phyloP scores from a whole-genome alignment of 2,113 vertebrate species.

The Salvelinus namaycush region DNA sequence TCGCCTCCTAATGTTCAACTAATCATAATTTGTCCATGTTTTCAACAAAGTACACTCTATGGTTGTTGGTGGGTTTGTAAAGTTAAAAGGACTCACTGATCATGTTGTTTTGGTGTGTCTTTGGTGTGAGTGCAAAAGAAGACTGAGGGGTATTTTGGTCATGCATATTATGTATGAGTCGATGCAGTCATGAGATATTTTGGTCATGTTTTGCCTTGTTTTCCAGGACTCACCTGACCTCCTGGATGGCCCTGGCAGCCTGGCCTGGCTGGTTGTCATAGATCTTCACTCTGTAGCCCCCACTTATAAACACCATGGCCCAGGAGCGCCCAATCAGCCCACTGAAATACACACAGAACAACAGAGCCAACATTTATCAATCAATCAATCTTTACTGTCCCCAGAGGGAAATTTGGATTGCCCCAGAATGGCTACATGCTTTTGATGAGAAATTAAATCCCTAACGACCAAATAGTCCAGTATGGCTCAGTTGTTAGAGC shows the following conservation, averaged over 20 bases:
- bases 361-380: not conserved
- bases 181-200: not conserved
- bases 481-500: too few species aligned
- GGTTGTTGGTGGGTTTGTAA: not conserved
- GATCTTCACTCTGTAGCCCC: slow-evolving; percentile 86
- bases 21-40: too few species aligned
- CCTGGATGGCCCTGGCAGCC: slow-evolving; percentile 77
- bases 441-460: too few species aligned
- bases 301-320: slow-evolving; percentile 92
- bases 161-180: too few species aligned
- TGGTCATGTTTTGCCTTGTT: slow-evolving; percentile 22
- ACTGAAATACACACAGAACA: slow-evolving; percentile 65
- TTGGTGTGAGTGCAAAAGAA: not conserved
- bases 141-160: too few species aligned
- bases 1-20: too few species aligned
- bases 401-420: too few species aligned
- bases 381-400: too few species aligned
- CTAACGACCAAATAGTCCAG: too few species aligned
- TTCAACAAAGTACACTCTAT: too few species aligned
- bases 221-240: slow-evolving; percentile 77
- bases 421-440: too few species aligned
- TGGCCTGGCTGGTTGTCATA: slow-evolving; percentile 87
- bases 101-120: not conserved
- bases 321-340: slow-evolving; percentile 94
- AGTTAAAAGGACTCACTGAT: not conserved